Conservation (phyloP, 2,888 invertebrate species). For the Lepidochitona cinerea region DNA sequence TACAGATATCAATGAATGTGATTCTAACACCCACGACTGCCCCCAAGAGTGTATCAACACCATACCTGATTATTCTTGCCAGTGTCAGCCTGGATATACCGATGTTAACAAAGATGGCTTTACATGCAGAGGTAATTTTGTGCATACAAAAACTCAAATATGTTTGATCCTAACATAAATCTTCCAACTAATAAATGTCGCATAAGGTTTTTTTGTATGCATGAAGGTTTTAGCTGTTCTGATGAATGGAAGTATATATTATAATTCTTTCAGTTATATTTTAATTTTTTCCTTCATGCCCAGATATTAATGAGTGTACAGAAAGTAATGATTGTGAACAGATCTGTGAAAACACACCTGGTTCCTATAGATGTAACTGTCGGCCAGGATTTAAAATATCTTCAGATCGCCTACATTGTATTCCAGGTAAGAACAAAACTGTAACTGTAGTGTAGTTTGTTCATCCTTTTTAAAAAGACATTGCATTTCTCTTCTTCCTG, state of each 20-base stretch:
- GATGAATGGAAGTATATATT: too few species aligned
- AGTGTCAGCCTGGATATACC: not conserved
- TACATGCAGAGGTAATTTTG: not conserved
- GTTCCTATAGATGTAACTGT: not conserved
- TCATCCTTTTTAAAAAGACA: too few species aligned
- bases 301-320: not conserved
- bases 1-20: conserved; percentile 1
- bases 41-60: not conserved
- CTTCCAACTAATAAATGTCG: too few species aligned
- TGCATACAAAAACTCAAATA: too few species aligned
- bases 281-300: not conserved
- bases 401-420: not conserved
- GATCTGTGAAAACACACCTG: not conserved
- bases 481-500: too few species aligned
- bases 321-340: not conserved
- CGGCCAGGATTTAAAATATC: not conserved
- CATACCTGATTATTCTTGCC: not conserved
- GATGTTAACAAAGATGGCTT: not conserved
- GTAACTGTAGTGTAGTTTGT: too few species aligned
- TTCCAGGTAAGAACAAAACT: too few species aligned
- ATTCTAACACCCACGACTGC: not conserved
- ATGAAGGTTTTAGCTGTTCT: too few species aligned
- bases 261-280: too few species aligned
- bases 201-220: too few species aligned
- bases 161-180: too few species aligned